Base-by-base conservation (phyloP, 2,113 vertebrate species). In the Corydoras sp. region DNA sequence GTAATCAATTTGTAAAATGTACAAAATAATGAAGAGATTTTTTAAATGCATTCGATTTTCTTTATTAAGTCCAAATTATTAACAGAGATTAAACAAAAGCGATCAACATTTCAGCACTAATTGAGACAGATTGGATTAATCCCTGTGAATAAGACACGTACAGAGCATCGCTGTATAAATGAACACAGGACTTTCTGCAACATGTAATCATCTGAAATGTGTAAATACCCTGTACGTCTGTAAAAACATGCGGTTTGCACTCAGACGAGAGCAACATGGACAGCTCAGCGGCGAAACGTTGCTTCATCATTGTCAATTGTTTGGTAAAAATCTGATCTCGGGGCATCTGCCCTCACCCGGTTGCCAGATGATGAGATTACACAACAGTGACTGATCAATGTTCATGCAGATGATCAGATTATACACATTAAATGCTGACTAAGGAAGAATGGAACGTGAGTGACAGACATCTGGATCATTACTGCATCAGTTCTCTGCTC, bases 261-360 rank as follows among this genome's bases (percentile, higher is more conserved):
- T 8, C 4, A 50, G 31, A 70, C 14, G 24, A 24, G 49, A 32
- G 9, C 10, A 53, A 32, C 4, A 12, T 32, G 10, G 10, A 59
- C 10, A n/a, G 35, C 9, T 61, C 14, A 7, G 0, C 48, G 4
- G 24, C 62, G 31, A 53, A 18, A 29, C 15, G 15, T 24, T 63
- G 4, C 14, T 54, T 11, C 5, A 65, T 65, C 61, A 64, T 56
- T 35, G 59, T 54, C 53, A 72, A 56, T 18, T 50, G 14, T 63
- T 35, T 13, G 29, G 14, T 14, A 15, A 29, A 71, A 71, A 71
- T 72, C 69, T 12, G 9, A 50, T 29, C 24, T 67, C 13, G 43
- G 18, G 0, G 11, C 24, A 55, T 54, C 18, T 54, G 13, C 9
- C 15, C 35, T 59, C 49, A 68, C 15, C 12, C 54, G 18, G 1